These are phyloP conservation scores for Muntiacus reevesi DNA, from an alignment of 2,113 vertebrate genomes.

Conservation along the genomic window DNA sequence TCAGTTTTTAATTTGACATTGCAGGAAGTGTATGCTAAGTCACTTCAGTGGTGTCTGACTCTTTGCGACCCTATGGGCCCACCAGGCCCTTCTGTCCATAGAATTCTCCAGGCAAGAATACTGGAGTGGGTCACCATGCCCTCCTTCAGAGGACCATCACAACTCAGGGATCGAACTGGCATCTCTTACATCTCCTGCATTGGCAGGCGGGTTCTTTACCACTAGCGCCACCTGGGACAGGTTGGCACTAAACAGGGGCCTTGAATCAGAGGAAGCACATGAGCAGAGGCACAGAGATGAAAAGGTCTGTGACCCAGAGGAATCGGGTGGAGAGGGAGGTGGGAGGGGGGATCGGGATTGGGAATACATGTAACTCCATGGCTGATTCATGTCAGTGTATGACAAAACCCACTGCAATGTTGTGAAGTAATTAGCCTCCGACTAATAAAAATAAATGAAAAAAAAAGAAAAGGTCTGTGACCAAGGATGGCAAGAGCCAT, in stretches of 20 bases:
- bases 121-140: background rate
- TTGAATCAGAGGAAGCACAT: background rate
- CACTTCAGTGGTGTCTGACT: background rate
- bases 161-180: background rate
- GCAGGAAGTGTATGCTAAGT: background rate
- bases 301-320: no score
- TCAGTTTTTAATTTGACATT: background rate
- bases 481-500: background rate
- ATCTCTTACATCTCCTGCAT: background rate
- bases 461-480: no score
- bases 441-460: no score
- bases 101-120: background rate
- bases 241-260: background rate
- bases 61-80: background rate
- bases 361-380: no score
- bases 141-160: background rate
- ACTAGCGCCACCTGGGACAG: background rate
- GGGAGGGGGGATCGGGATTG: no score
- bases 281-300: background rate
- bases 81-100: background rate
- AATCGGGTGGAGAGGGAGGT: no score
- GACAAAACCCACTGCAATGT: no score
- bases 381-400: no score
- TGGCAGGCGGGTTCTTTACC: background rate
- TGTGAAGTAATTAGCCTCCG: no score